phyloP scores from a whole-genome alignment of 2,797 vertebrate species.

The Coreius guichenoti region DNA sequence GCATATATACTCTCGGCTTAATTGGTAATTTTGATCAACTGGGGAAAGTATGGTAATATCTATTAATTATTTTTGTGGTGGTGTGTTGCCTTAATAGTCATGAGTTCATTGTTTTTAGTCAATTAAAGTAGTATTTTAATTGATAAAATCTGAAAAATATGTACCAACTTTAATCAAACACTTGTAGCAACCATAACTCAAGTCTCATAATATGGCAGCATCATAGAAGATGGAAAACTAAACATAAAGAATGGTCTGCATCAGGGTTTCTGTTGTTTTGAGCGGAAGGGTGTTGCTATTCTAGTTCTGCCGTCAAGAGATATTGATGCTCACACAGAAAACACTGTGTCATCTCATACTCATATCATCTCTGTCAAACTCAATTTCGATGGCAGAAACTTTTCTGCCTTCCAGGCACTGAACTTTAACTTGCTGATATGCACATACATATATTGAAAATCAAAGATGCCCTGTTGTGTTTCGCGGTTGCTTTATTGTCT shows the following conservation, averaged over 20 bases:
- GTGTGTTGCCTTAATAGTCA: background rate
- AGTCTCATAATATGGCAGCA: background rate
- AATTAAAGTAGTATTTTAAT: background rate
- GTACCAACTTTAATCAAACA: background rate
- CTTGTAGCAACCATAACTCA: background rate
- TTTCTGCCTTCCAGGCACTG: background rate
- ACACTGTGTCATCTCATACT: background rate
- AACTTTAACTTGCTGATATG: background rate
- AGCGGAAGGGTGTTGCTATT: background rate
- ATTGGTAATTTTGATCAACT: background rate
- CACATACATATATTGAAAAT: slow-evolving; percentile 6
- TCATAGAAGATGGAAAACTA: background rate
- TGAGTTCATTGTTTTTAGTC: background rate
- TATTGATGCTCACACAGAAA: background rate
- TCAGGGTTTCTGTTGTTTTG: slow-evolving; percentile 1
- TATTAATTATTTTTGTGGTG: background rate
- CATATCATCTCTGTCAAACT: background rate
- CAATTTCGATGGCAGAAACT: slow-evolving; percentile 14
- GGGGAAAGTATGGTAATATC: background rate
- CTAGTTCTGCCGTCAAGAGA: background rate
- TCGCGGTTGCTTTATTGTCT: background rate
- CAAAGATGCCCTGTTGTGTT: background rate
- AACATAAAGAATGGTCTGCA: background rate
- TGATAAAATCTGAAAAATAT: too few species aligned
- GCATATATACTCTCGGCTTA: background rate